phyloP scores from a whole-genome alignment of 1,140 invertebrate genomes.

The Homalodisca vitripennis region DNA sequence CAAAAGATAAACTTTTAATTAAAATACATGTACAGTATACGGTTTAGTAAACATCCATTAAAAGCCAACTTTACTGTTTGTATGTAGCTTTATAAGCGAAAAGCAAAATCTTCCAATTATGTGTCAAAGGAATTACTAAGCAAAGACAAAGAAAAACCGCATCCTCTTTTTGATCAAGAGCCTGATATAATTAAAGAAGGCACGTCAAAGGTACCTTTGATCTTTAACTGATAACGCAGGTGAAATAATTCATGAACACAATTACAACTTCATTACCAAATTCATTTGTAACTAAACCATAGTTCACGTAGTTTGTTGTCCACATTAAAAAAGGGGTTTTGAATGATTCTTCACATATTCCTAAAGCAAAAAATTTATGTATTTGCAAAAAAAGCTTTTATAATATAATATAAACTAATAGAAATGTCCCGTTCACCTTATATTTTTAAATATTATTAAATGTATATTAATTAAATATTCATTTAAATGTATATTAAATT shows the following conservation, averaged over 20 bases:
- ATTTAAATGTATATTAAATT: no score
- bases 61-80: no score
- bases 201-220: not conserved
- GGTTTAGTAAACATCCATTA: no score
- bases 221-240: constrained; percentile 10
- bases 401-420: no score
- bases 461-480: no score
- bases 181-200: constrained; percentile 13
- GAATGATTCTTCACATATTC: no score
- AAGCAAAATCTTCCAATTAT: constrained; percentile 7
- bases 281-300: not conserved
- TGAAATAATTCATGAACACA: constrained; percentile 23
- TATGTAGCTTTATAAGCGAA: constrained; percentile 3
- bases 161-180: constrained; percentile 11
- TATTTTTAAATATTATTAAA: no score
- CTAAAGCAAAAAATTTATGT: no score
- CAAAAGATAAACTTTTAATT: not conserved
- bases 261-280: not conserved
- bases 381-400: no score
- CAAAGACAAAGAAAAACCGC: constrained; percentile 15
- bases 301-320: no score
- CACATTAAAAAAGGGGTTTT: no score
- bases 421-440: no score
- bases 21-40: not conserved
- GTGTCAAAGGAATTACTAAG: not conserved